phyloP scores from a whole-genome alignment of 2,888 invertebrate species.

The Bellardia pandia region DNA sequence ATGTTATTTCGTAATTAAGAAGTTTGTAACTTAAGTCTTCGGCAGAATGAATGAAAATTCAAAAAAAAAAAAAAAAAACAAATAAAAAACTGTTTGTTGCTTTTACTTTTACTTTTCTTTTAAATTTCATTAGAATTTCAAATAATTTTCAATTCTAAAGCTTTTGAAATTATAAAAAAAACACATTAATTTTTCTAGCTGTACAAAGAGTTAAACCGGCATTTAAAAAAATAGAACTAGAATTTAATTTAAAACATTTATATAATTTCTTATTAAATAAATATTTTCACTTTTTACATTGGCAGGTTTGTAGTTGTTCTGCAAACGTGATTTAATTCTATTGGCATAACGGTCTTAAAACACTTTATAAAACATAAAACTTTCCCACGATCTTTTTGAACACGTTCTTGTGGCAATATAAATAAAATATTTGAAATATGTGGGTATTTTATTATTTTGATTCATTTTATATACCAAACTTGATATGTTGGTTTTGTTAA shows the following conservation, averaged over 20 bases:
- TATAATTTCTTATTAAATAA: background rate
- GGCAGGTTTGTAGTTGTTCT: background rate
- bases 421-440: conserved; percentile 19
- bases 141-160: background rate
- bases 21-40: conserved; percentile 5
- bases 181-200: background rate
- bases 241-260: background rate
- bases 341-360: conserved; percentile 9
- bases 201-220: background rate
- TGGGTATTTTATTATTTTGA: background rate
- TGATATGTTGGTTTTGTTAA: background rate
- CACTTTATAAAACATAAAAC: background rate
- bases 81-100: background rate
- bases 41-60: background rate
- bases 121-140: background rate
- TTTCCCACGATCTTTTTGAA: conserved; percentile 11
- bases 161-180: background rate
- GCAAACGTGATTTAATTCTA: conserved; percentile 25
- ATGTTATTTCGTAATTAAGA: background rate
- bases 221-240: background rate
- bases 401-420: conserved; percentile 3
- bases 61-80: background rate
- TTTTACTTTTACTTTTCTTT: background rate
- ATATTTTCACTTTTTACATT: conserved; percentile 27
- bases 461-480: background rate